Evolutionary conservation across 2,797 vertebrate species (phyloP).

Genomic region (Xiphorhynchus erythropygius): DNA sequence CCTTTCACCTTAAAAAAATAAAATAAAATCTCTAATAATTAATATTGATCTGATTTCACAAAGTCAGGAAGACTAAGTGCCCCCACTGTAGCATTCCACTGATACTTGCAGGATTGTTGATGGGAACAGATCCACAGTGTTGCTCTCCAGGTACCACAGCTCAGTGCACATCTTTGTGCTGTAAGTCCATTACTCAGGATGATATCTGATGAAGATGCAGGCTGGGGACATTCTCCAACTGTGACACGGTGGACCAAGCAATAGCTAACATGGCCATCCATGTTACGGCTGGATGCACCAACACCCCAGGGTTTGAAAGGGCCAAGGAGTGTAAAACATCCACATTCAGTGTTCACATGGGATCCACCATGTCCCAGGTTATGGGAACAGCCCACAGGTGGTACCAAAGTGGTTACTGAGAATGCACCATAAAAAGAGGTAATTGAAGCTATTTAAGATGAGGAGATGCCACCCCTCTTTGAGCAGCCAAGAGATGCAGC

Average conservation of each 20-base stretch:
- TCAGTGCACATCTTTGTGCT: not conserved
- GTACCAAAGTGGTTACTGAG: not conserved
- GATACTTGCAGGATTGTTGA: not conserved
- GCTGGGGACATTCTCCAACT: not conserved
- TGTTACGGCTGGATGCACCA: not conserved
- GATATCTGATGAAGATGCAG: not conserved
- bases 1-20: not conserved
- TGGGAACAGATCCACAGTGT: not conserved
- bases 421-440: not conserved
- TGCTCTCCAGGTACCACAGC: not conserved
- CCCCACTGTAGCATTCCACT: not conserved
- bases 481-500: not conserved
- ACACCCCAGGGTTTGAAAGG: accelerated
- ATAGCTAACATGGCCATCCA: not conserved
- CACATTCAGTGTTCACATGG: not conserved
- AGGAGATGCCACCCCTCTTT: not conserved
- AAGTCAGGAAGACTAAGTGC: not conserved
- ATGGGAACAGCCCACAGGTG: not conserved
- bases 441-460: not conserved
- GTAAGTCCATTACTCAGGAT: not conserved
- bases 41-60: not conserved
- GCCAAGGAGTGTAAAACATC: accelerated
- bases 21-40: not conserved
- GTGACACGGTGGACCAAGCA: accelerated
- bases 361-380: not conserved